Evolutionary conservation across 2,113 vertebrate genomes (phyloP).

Genomic region (Epinephelus cyanopodus): DNA sequence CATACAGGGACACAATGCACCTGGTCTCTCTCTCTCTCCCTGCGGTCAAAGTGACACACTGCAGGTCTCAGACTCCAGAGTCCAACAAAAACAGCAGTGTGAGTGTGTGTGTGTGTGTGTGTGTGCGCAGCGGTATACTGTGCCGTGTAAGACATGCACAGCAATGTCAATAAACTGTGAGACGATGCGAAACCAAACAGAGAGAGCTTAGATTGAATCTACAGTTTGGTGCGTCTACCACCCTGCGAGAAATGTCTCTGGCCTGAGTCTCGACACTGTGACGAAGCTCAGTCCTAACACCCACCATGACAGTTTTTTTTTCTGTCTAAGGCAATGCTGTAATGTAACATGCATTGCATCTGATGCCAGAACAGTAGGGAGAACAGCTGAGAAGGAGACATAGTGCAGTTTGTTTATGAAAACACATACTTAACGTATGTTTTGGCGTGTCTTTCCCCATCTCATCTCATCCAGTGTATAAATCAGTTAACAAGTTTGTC

Average conservation of each 20-base stretch:
- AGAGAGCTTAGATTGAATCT: conserved; percentile 66
- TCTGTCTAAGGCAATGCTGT: not conserved
- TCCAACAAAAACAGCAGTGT: conserved; percentile 78
- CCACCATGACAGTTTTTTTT: not conserved
- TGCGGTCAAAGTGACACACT: conserved; percentile 62
- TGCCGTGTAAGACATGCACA: conserved; percentile 52
- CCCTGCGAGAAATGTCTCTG: conserved; percentile 24
- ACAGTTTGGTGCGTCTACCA: conserved; percentile 13
- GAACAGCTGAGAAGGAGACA: conserved; percentile 1
- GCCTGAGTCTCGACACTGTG: conserved; percentile 32
- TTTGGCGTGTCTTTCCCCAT: not conserved
- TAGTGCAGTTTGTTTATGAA: conserved; percentile 23
- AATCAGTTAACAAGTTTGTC: conserved; percentile 5
- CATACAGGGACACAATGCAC: conserved; percentile 70
- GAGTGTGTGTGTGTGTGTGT: conserved; percentile 43
- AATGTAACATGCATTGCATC: not conserved
- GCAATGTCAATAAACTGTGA: conserved; percentile 80
- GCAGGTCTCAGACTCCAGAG: conserved; percentile 67
- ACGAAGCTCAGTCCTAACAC: not conserved
- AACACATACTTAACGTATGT: conserved; percentile 14
- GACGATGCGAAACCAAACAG: conserved; percentile 75
- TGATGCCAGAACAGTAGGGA: conserved; percentile 35
- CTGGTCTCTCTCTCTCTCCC: conserved; percentile 66
- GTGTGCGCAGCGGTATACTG: conserved; percentile 45
- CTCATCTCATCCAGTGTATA: not conserved